These are phyloP conservation scores for Rynchops niger DNA, from an alignment of 2,113 vertebrate species.

Conservation along the genomic window DNA sequence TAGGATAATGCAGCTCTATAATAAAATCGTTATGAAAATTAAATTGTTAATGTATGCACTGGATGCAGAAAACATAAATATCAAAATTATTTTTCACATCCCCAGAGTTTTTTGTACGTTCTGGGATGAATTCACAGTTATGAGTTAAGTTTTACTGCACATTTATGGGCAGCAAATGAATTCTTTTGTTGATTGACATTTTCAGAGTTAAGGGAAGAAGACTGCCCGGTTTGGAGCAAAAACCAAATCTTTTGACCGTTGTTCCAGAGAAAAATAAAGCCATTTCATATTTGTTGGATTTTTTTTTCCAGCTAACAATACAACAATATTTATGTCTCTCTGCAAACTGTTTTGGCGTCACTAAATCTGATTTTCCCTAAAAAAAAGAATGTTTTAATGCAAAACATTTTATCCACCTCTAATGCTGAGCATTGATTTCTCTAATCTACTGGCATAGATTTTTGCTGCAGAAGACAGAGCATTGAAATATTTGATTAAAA, in stretches of 20 bases:
- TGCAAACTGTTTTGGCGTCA: neutral
- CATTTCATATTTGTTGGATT: neutral
- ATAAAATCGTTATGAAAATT: neutral
- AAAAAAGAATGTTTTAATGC: neutral
- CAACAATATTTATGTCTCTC: neutral
- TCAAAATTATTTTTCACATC: neutral
- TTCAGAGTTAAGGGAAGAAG: neutral
- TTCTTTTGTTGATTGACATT: neutral
- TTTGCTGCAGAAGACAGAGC: slow-evolving; percentile 58
- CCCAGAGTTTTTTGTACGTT: neutral
- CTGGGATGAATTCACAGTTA: neutral
- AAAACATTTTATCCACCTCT: neutral
- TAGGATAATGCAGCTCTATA: neutral
- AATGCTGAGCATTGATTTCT: slow-evolving; percentile 41
- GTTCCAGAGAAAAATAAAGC: neutral
- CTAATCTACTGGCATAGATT: slow-evolving; percentile 43
- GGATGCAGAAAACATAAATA: neutral
- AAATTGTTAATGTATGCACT: neutral
- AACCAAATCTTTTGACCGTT: neutral
- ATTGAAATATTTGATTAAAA: slow-evolving; percentile 64
- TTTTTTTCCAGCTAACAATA: neutral
- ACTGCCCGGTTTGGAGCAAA: neutral
- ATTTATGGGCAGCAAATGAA: neutral
- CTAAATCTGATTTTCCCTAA: neutral
- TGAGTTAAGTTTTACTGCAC: neutral